A percentile compares a stretch with the other conserved stretches of the same genome.
phyloP scores from a whole-genome alignment of 2,888 invertebrate genomes.

The Dicyrtoma fusca region DNA sequence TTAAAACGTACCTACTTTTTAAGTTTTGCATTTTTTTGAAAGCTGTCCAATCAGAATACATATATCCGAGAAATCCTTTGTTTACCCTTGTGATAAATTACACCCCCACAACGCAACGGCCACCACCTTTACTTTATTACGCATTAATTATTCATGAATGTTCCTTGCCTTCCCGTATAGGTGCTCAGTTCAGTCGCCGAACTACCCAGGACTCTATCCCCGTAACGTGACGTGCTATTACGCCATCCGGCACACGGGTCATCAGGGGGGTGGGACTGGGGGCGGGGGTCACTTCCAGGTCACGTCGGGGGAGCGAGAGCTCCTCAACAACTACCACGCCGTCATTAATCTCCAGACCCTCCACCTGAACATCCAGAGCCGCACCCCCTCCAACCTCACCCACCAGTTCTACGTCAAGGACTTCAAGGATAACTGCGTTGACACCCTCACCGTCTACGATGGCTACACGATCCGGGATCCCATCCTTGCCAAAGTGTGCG shows the following conservation, averaged over 20 bases:
- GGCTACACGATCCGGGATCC: constrained; percentile 66
- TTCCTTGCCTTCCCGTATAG: too few species aligned
- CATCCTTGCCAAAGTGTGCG: constrained; percentile 76
- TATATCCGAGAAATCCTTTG: too few species aligned
- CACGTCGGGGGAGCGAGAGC: constrained; percentile 39
- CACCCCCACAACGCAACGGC: too few species aligned
- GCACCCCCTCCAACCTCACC: constrained; percentile 23
- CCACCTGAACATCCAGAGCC: constrained; percentile 24
- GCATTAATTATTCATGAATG: too few species aligned
- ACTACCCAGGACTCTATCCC: constrained; percentile 88
- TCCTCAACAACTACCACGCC: constrained; percentile 21
- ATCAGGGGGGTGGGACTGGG: constrained; percentile 59
- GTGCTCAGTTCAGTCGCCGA: constrained; percentile 82
- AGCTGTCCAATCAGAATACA: too few species aligned
- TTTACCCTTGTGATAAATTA: too few species aligned
- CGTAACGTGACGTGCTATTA: constrained; percentile 82
- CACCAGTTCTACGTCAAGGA: constrained; percentile 27
- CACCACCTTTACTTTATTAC: too few species aligned
- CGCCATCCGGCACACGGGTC: constrained; percentile 62
- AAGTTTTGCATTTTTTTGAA: too few species aligned
- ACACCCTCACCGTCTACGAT: constrained; percentile 71
- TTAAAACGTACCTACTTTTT: too few species aligned
- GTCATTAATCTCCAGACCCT: constrained; percentile 33
- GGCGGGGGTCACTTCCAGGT: constrained; percentile 67
- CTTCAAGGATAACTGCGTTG: constrained; percentile 31